These are phyloP conservation scores for Megalops atlanticus DNA, from an alignment of 2,113 vertebrate genomes.

Conservation along the genomic window DNA sequence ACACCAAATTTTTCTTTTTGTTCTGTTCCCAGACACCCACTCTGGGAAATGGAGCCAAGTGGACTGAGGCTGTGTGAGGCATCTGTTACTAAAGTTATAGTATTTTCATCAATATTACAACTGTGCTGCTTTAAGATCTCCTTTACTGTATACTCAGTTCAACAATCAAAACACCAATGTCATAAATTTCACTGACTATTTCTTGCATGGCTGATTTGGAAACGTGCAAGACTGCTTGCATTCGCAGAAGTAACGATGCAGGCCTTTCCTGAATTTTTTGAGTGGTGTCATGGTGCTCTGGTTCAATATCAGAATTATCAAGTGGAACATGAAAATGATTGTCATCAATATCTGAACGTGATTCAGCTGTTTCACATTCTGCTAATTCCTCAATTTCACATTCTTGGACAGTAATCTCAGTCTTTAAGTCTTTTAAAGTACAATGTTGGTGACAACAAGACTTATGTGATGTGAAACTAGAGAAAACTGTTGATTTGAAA, in stretches of 20 bases:
- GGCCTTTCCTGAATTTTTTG: slow-evolving; percentile 4
- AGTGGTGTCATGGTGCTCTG: background rate
- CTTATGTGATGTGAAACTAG: background rate
- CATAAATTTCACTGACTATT: slow-evolving; percentile 31
- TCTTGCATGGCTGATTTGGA: slow-evolving; percentile 34
- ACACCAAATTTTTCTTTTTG: slow-evolving; percentile 22
- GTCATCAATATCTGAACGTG: background rate
- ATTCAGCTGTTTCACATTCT: background rate
- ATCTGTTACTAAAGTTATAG: background rate
- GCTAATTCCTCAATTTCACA: background rate
- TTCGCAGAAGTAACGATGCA: slow-evolving; percentile 31
- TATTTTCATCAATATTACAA: slow-evolving; percentile 20
- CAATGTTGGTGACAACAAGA: background rate
- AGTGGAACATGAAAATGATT: background rate
- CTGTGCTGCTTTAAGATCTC: background rate
- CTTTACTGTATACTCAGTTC: slow-evolving; percentile 15
- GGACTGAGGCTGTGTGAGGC: background rate
- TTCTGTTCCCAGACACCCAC: slow-evolving; percentile 4
- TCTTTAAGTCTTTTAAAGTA: background rate
- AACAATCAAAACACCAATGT: slow-evolving; percentile 28
- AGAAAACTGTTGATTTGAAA: background rate
- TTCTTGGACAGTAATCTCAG: background rate
- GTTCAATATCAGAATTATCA: background rate
- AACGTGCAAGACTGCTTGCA: slow-evolving; percentile 34
- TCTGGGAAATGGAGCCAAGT: slow-evolving; percentile 7